A percentile compares a stretch with the other conserved stretches of the same genome.
Evolutionary conservation across 2,888 invertebrate genomes (phyloP).

Genomic region (Formica aserva): DNA sequence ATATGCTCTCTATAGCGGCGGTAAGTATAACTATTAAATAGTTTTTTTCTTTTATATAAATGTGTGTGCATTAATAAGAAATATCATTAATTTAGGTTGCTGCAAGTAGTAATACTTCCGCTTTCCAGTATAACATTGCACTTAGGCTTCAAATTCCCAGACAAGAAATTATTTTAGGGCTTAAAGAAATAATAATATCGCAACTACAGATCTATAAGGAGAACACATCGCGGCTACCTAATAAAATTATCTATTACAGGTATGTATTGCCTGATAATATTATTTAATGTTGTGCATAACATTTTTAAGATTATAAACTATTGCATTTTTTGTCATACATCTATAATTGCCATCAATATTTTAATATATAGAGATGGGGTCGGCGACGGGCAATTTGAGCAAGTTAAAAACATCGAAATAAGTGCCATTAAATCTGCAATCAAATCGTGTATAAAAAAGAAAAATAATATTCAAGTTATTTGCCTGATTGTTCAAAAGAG

Average conservation of each 20-base stretch:
- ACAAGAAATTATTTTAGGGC: constrained; percentile 91
- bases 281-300: not conserved
- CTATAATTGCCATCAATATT: not conserved
- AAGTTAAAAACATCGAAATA: constrained; percentile 90
- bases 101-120: constrained; percentile 90
- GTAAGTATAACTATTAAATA: constrained; percentile 77
- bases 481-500: constrained; percentile 98
- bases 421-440: constrained; percentile 87
- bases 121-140: constrained; percentile 91
- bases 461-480: constrained; percentile 91
- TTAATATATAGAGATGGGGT: constrained; percentile 91
- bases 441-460: constrained; percentile 70
- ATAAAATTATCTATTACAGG: constrained; percentile 90
- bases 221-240: constrained; percentile 87
- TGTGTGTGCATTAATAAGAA: not conserved
- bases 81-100: constrained; percentile 87
- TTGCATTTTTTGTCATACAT: not conserved
- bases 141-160: constrained; percentile 91
- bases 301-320: too few relatives aligned
- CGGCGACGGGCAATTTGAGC: constrained; percentile 93
- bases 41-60: not conserved
- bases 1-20: constrained; percentile 88
- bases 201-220: constrained; percentile 89
- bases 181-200: constrained; percentile 89
- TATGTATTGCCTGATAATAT: constrained; percentile 55